phyloP scores from a whole-genome alignment of 1,140 invertebrate genomes.

The Papilio aristodemus region DNA sequence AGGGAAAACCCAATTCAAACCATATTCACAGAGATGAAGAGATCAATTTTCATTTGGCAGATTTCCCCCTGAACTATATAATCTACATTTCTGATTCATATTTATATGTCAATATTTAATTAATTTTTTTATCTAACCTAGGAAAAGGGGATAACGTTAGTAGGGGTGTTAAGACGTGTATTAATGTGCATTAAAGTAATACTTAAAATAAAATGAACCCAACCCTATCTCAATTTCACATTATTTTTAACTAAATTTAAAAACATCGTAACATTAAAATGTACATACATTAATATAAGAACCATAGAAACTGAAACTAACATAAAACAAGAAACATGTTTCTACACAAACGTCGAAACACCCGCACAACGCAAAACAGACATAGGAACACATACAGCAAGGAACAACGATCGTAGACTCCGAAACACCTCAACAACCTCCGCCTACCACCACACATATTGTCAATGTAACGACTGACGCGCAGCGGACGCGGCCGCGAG shows the following conservation, averaged over 20 bases:
- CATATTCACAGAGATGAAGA: slow-evolving; percentile 33
- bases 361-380: slow-evolving; percentile 38
- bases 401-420: slow-evolving; percentile 62
- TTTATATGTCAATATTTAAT: slow-evolving; percentile 22
- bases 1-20: slow-evolving; percentile 41
- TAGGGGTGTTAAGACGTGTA: slow-evolving; percentile 38
- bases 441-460: slow-evolving; percentile 68
- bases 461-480: slow-evolving; percentile 60
- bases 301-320: too few species aligned
- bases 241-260: not conserved
- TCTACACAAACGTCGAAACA: not conserved
- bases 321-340: not conserved
- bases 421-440: slow-evolving; percentile 55
- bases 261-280: too few species aligned
- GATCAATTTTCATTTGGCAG: slow-evolving; percentile 13
- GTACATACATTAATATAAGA: too few species aligned
- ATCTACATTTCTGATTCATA: slow-evolving; percentile 7
- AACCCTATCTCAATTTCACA: not conserved
- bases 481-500: slow-evolving; percentile 9
- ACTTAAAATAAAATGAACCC: not conserved
- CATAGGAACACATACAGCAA: slow-evolving; percentile 42
- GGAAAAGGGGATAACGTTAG: slow-evolving; percentile 39
- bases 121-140: slow-evolving; percentile 42
- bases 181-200: not conserved
- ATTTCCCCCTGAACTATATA: slow-evolving; percentile 25